A percentile compares a stretch with the other conserved stretches of the same genome.
Evolutionary conservation across 2,113 vertebrate species (phyloP).

Genomic region (Panthera tigris): DNA sequence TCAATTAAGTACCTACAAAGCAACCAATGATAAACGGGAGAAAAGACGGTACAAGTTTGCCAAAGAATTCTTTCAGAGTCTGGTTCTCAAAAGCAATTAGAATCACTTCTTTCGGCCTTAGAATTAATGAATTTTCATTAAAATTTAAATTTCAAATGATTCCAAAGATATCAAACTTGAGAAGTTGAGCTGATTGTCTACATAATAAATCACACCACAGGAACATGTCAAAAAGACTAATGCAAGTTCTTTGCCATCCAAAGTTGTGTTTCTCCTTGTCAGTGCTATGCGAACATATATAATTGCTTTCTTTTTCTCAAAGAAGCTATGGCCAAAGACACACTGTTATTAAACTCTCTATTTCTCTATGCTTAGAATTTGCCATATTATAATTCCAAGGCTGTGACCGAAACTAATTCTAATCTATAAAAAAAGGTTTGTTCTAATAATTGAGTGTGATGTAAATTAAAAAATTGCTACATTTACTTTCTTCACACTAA

Average conservation of each 20-base stretch:
- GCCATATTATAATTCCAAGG: slow-evolving; percentile 37
- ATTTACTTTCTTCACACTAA: slow-evolving; percentile 39
- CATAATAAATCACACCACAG: slow-evolving; percentile 68
- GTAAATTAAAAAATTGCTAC: slow-evolving; percentile 19
- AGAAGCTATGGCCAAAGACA: slow-evolving; percentile 51
- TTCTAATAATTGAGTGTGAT: slow-evolving; percentile 15
- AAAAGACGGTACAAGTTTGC: slow-evolving; percentile 53
- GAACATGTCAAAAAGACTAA: slow-evolving; percentile 67
- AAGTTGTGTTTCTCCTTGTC: slow-evolving; percentile 45
- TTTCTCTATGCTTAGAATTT: background rate
- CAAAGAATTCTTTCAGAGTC: slow-evolving; percentile 69
- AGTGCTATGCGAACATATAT: slow-evolving; percentile 50
- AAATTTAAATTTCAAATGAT: slow-evolving; percentile 79
- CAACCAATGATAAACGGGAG: slow-evolving; percentile 73
- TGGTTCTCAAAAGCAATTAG: slow-evolving; percentile 76
- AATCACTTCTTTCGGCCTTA: slow-evolving; percentile 73
- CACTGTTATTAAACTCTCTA: slow-evolving; percentile 19
- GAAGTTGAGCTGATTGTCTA: slow-evolving; percentile 68
- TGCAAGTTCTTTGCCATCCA: slow-evolving; percentile 57
- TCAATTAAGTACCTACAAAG: slow-evolving; percentile 79
- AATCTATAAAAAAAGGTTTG: background rate
- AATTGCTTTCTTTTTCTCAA: slow-evolving; percentile 50
- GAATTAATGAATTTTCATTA: slow-evolving; percentile 81
- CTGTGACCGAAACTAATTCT: background rate
- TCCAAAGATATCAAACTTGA: slow-evolving; percentile 70